Percentiles rank a stretch among this genome's conserved stretches.
phyloP scores from a whole-genome alignment of 53 echinoderm and acorn worm species.

The Apostichopus leukothele region DNA sequence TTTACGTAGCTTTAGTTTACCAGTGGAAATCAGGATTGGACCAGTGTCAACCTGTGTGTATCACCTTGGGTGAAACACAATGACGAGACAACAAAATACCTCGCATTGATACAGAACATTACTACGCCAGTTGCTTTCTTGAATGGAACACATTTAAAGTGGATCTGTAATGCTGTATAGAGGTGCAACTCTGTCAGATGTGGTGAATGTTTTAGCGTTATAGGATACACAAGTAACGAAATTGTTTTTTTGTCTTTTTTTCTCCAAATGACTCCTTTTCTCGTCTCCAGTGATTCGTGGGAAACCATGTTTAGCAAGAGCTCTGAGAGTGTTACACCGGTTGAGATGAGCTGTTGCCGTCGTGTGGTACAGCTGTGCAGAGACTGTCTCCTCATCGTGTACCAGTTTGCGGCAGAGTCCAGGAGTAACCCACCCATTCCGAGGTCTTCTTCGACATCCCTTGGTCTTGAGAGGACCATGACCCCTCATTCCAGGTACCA shows the following conservation, averaged over 20 bases:
- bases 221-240: background rate
- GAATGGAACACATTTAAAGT: too few species aligned
- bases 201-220: too few species aligned
- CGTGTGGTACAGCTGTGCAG: constrained; percentile 85
- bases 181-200: too few species aligned
- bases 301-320: constrained; percentile 96
- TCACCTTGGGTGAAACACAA: too few species aligned
- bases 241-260: background rate
- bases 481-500: constrained; percentile 34
- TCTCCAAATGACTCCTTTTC: background rate
- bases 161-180: too few species aligned
- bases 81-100: too few species aligned
- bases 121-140: too few species aligned
- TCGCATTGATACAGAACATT: too few species aligned
- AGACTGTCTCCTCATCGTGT: constrained; percentile 93
- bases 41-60: too few species aligned
- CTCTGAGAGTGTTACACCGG: constrained; percentile 65
- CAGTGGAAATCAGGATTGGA: too few species aligned
- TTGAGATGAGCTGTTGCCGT: constrained; percentile 85
- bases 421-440: constrained; percentile 59
- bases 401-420: constrained; percentile 97
- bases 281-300: constrained; percentile 68
- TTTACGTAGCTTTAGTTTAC: too few species aligned
- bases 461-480: constrained; percentile 32
- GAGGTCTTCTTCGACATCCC: background rate